Evolutionary conservation across 2,888 invertebrate genomes (phyloP), one percentile per base, ranked within the genome.

Genomic region (Thyatira batis): DNA sequence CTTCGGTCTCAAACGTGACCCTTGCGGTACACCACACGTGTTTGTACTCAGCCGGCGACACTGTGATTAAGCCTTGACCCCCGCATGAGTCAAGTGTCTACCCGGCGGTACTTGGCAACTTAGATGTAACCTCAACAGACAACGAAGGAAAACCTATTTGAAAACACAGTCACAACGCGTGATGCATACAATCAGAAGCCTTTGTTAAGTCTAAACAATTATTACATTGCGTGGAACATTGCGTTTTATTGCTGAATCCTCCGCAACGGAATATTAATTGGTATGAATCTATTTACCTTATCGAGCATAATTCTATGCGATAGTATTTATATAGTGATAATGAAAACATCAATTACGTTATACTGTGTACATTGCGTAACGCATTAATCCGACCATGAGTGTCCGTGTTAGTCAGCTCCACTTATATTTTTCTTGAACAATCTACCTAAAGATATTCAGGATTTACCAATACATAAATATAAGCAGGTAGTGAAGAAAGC

Each of bases 11-110:
- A 73, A 65, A 56, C 54, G 58, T 39, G 57, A 60, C 54, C 79
- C 84, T 67, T 79, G 80, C 57, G 73, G 71, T 39, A 81, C 68
- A 44, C 77, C 76, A 53, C 70, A 75, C 69, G 68, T 73, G 72
- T 73, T 66, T 63, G 52, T 54, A 68, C 60, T 53, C 60, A 53
- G 50, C 55, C 54, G 54, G 53, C 17, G 28, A 56, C 50, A 50
- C 27, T 28, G 17, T 20, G 25, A 25, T 25, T 46, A 8, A 56
- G n/a, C 81, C 84, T 79, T 82, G 83, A 82, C 80, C 82, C 74
- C 79, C 58, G 60, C 50, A 62, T 76, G 77, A 80, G 65, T 80
- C 76, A 79, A 63, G 69, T 62, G 39, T 39, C 39, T 39, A 39
- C 13, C 39, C 39, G 39, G 8, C 39, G 60, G 49, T 43, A 57